phyloP scores from a whole-genome alignment of 2,113 vertebrate species.

The Tympanuchus pallidicinctus region DNA sequence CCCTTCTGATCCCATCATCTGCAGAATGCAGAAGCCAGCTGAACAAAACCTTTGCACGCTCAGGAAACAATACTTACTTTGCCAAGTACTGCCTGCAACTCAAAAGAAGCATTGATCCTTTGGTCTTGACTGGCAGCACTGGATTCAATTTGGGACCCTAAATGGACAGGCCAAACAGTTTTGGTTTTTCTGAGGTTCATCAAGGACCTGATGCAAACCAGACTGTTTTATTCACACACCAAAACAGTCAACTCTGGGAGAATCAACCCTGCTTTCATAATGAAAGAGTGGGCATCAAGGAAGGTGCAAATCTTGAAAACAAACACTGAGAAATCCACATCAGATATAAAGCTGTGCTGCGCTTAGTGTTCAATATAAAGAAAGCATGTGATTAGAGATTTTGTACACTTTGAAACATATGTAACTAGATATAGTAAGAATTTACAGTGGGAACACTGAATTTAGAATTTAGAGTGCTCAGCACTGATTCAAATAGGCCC shows the following conservation, averaged over 20 bases:
- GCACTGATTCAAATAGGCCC: neutral
- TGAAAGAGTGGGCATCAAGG: neutral
- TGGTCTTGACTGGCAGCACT: neutral
- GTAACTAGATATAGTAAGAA: neutral
- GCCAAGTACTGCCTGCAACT: neutral
- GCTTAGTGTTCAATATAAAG: neutral
- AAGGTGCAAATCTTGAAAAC: neutral
- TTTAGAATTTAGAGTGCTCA: neutral
- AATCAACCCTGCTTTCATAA: neutral
- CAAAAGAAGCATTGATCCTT: neutral
- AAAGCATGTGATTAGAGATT: neutral
- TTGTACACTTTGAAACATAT: neutral
- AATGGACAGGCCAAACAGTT: neutral
- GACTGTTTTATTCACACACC: neutral
- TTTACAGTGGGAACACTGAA: neutral
- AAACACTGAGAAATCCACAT: neutral
- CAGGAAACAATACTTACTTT: neutral
- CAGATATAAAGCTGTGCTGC: neutral
- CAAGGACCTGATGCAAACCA: neutral
- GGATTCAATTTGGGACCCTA: neutral
- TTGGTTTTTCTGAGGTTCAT: neutral
- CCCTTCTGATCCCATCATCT: slow-evolving; percentile 20
- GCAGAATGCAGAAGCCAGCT: slow-evolving; percentile 17
- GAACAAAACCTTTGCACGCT: neutral
- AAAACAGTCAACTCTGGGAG: neutral